Conservation (phyloP, 64 coral and sea anemone genomes). For the Porites lutea region DNA sequence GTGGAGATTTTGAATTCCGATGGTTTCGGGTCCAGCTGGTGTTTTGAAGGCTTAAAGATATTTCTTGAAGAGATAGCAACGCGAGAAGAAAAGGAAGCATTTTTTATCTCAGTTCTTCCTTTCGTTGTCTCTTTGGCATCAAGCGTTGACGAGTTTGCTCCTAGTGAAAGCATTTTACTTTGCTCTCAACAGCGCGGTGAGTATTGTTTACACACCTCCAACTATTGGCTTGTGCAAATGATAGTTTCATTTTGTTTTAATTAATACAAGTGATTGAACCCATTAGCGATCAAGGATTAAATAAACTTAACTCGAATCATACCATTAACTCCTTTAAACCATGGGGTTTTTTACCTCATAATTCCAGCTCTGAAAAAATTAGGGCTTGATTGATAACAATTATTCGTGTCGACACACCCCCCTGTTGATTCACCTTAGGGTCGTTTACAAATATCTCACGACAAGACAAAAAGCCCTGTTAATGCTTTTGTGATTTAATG, state of each 20-base stretch:
- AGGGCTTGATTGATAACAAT: no score
- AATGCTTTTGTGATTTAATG: not conserved
- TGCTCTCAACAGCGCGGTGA: conserved; percentile 54
- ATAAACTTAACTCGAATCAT: not conserved
- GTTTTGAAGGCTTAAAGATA: conserved; percentile 68
- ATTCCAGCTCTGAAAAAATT: not conserved
- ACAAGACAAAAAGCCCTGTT: not conserved
- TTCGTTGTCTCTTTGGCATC: conserved; percentile 73
- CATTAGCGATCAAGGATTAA: not conserved
- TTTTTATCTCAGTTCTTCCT: conserved; percentile 63
- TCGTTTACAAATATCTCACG: conserved; percentile 11
- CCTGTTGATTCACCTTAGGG: not conserved
- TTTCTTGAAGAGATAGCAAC: conserved; percentile 71
- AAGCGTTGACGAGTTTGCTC: conserved; percentile 66
- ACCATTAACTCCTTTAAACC: no score
- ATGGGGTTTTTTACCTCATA: not conserved
- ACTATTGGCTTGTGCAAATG: conserved; percentile 3
- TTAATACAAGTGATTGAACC: not conserved
- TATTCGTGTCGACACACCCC: not conserved
- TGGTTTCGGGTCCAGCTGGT: conserved; percentile 5
- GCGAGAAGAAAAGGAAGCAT: conserved; percentile 46
- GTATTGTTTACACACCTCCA: conserved; percentile 23
- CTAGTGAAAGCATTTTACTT: conserved; percentile 38
- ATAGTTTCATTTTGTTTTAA: conserved; percentile 5
- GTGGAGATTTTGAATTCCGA: not conserved